Conservation (phyloP, 2,797 vertebrate genomes). For the Sparus aurata region DNA sequence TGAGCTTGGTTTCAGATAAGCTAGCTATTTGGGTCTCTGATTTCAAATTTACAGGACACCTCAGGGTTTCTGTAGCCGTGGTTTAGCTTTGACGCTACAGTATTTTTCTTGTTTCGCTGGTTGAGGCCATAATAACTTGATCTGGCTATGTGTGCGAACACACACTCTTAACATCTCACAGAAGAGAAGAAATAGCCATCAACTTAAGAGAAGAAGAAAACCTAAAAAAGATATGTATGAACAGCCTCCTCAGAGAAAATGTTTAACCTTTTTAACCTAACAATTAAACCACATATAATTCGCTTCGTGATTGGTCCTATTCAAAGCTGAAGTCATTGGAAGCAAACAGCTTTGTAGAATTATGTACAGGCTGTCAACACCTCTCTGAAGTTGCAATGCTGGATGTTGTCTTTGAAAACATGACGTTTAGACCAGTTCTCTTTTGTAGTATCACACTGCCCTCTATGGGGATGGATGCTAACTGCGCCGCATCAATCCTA, state of each 20-base stretch:
- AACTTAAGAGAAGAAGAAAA: neutral
- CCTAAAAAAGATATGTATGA: neutral
- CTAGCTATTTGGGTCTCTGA: neutral
- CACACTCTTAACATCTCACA: neutral
- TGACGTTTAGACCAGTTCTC: neutral
- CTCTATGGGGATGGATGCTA: constrained; percentile 63
- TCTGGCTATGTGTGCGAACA: neutral
- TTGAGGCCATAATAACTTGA: neutral
- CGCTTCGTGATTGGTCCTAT: neutral
- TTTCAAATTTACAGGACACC: neutral
- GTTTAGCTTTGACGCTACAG: neutral
- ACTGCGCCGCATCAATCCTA: constrained; percentile 25
- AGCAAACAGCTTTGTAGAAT: neutral
- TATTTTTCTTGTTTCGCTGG: neutral
- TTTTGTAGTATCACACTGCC: constrained; percentile 78
- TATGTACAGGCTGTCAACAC: neutral
- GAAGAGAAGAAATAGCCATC: neutral
- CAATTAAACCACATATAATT: constrained; percentile 14
- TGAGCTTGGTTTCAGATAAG: neutral
- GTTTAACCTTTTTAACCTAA: no score
- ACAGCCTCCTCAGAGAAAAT: neutral
- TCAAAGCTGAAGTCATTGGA: neutral
- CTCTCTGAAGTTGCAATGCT: constrained; percentile 8
- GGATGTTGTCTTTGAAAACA: constrained; percentile 8
- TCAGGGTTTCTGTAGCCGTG: neutral